Evolutionary conservation across 1,140 invertebrate genomes (phyloP).

Genomic region (Brachionus manjavacas): DNA sequence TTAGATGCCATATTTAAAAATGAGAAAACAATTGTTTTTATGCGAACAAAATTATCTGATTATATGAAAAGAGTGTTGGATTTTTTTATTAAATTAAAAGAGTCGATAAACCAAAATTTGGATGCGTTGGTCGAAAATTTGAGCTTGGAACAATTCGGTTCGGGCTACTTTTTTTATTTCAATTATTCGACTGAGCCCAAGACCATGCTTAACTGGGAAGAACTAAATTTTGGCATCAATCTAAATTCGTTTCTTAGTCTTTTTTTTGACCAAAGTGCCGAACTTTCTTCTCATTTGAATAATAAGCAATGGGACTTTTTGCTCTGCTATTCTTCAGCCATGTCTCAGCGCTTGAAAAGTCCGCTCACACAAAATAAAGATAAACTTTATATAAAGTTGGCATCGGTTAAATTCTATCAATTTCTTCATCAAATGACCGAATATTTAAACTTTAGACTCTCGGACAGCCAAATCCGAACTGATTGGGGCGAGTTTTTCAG

Average conservation of each 20-base stretch:
- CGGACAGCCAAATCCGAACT: background rate
- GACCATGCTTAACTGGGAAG: background rate
- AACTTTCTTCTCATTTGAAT: background rate
- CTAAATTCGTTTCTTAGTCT: background rate
- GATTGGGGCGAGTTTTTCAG: constrained; percentile 25
- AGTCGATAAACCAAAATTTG: background rate
- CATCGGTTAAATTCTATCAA: background rate
- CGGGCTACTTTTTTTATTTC: constrained; percentile 22
- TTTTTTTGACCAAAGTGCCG: background rate
- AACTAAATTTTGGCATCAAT: background rate
- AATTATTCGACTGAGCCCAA: background rate
- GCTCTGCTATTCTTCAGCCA: constrained; percentile 11
- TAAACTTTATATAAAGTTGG: background rate
- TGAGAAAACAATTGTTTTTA: background rate
- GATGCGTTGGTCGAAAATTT: background rate
- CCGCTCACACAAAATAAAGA: background rate
- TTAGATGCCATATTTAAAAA: background rate
- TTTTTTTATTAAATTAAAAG: background rate
- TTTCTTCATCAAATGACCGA: background rate
- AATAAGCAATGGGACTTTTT: constrained; percentile 36
- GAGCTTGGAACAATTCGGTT: background rate
- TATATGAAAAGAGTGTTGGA: background rate
- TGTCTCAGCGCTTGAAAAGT: background rate
- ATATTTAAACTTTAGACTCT: background rate
- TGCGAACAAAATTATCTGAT: background rate